A percentile compares a stretch with the other conserved stretches of the same genome.
phyloP scores from a whole-genome alignment of 2,113 vertebrate genomes.

The Leiothrix lutea region DNA sequence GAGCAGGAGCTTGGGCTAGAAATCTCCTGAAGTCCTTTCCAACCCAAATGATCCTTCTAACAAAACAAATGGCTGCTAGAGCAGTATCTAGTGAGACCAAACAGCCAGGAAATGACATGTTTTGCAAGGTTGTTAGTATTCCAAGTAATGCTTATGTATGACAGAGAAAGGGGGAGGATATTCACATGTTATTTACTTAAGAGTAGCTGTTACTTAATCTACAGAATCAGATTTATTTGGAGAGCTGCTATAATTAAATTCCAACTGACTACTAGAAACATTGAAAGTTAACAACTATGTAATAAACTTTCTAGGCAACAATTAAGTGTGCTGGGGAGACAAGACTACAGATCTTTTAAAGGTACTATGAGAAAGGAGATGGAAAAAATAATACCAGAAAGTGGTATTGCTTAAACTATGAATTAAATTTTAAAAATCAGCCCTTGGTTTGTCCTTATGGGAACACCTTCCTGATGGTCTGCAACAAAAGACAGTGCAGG shows the following conservation, averaged over 20 bases:
- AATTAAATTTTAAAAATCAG: not conserved
- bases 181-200: not conserved
- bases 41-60: not conserved
- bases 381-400: not conserved
- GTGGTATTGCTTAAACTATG: not conserved
- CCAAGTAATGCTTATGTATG: not conserved
- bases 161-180: not conserved
- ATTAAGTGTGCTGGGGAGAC: not conserved
- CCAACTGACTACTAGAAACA: not conserved
- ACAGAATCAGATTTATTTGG: constrained; percentile 30
- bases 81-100: not conserved
- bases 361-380: not conserved
- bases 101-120: not conserved
- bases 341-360: not conserved
- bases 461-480: not conserved
- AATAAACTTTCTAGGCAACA: constrained; percentile 16
- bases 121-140: not conserved
- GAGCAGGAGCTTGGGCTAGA: not conserved
- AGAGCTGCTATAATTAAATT: constrained; percentile 42
- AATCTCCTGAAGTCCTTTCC: not conserved
- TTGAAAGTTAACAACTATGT: constrained; percentile 18
- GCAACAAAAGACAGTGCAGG: not conserved
- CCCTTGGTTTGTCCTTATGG: not conserved
- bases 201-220: constrained; percentile 24
- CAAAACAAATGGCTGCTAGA: not conserved